Percentiles rank a stretch among this genome's conserved stretches.
Evolutionary conservation across 2,797 vertebrate species (phyloP).

Genomic region (Cheracebus regulus): DNA sequence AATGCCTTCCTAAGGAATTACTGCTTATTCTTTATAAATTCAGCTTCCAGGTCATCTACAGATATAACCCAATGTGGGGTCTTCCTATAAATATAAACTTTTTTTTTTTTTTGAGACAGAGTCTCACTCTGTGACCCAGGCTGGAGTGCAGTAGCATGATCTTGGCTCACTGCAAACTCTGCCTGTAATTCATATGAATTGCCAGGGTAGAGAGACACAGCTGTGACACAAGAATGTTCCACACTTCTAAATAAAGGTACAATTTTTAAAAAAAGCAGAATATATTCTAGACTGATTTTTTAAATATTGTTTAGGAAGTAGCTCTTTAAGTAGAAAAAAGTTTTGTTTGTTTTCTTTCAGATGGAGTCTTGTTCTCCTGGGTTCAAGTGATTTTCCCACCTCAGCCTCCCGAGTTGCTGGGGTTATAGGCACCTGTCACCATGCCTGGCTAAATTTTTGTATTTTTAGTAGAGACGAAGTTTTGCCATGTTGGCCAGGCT

Average conservation of each 20-base stretch:
- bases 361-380: not conserved
- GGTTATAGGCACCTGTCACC: not conserved
- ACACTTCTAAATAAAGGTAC: too few relatives aligned
- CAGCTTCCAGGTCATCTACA: not conserved
- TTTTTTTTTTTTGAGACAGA: not conserved
- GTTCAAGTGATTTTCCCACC: not conserved
- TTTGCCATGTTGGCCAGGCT: not conserved
- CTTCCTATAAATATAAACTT: not conserved
- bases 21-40: not conserved
- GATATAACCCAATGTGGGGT: not conserved
- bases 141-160: not conserved
- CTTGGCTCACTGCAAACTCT: not conserved
- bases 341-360: too few relatives aligned
- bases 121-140: not conserved
- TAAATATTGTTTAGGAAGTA: too few relatives aligned
- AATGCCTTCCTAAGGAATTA: not conserved
- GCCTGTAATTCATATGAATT: too few relatives aligned
- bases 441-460: not conserved
- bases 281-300: too few relatives aligned
- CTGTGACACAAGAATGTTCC: too few relatives aligned
- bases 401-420: not conserved
- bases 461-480: not conserved
- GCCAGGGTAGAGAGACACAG: too few relatives aligned
- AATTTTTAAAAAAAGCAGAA: too few relatives aligned
- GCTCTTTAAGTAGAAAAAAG: too few relatives aligned